Conservation (phyloP, 2,888 invertebrate genomes). For the Dromius quadrimaculatus region DNA sequence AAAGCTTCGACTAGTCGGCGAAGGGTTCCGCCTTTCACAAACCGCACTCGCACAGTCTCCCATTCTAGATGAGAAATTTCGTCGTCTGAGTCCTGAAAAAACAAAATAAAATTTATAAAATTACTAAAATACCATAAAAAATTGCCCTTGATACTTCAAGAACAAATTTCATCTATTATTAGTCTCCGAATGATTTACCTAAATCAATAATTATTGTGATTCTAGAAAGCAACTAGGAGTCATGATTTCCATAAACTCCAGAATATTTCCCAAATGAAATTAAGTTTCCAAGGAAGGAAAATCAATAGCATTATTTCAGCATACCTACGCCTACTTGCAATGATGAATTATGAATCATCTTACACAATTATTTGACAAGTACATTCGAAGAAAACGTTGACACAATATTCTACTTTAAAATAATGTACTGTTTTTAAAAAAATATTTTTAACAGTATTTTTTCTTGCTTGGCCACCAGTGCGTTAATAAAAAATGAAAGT, state of each 20-base stretch:
- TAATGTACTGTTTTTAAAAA: too few species aligned
- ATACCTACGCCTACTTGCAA: too few species aligned
- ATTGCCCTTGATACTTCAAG: slow-evolving; percentile 2
- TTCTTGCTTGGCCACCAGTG: too few species aligned
- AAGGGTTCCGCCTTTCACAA: slow-evolving; percentile 96
- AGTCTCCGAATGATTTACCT: neutral
- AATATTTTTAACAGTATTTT: too few species aligned
- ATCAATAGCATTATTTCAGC: too few species aligned
- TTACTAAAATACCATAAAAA: slow-evolving; percentile 27
- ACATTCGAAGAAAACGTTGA: too few species aligned
- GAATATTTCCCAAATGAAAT: too few species aligned
- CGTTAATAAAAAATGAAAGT: too few species aligned
- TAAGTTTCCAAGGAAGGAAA: too few species aligned
- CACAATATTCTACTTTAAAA: too few species aligned
- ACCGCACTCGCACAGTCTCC: slow-evolving; percentile 96
- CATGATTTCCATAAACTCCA: slow-evolving; percentile 1
- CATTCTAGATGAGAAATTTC: slow-evolving; percentile 97
- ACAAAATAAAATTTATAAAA: slow-evolving; percentile 23
- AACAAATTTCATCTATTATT: neutral
- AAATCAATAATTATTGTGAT: slow-evolving; percentile 12
- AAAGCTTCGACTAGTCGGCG: slow-evolving; percentile 93
- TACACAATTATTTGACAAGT: too few species aligned
- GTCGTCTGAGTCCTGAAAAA: slow-evolving; percentile 84
- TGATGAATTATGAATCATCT: too few species aligned
- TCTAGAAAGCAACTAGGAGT: neutral